Evolutionary conservation across 2,888 invertebrate species (phyloP).

Genomic region (Ormia ochracea): DNA sequence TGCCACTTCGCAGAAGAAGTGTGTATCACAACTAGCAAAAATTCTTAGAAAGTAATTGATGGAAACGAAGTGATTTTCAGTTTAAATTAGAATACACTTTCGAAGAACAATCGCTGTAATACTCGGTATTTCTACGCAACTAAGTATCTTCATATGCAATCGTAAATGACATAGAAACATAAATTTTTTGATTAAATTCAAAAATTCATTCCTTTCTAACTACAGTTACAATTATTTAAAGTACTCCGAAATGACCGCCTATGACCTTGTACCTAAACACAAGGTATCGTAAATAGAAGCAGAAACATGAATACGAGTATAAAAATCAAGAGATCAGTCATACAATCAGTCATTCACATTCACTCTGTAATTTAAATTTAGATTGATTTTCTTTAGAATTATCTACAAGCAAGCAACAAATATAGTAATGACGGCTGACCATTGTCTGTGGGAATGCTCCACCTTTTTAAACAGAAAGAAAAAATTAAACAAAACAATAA

Average conservation of each 20-base stretch:
- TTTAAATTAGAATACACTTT: too few species aligned
- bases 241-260: conserved; percentile 17
- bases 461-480: conserved; percentile 27
- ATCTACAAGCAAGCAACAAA: conserved; percentile 21
- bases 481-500: not conserved
- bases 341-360: conserved; percentile 59
- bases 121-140: too few species aligned
- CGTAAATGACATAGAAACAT: not conserved
- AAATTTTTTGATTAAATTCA: not conserved
- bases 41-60: too few species aligned
- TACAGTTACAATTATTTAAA: conserved; percentile 1
- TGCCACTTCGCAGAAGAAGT: too few species aligned
- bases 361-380: conserved; percentile 58
- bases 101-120: too few species aligned
- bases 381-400: conserved; percentile 54
- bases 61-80: too few species aligned
- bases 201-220: not conserved
- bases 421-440: conserved; percentile 31
- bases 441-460: conserved; percentile 38
- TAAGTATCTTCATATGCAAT: too few species aligned
- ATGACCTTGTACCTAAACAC: conserved; percentile 46
- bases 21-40: too few species aligned
- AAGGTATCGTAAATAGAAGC: not conserved
- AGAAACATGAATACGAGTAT: not conserved
- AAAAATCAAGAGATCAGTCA: conserved; percentile 40